Percentiles rank a stretch among this genome's conserved stretches.
These are phyloP conservation scores for Cylloceria caligata DNA, from an alignment of 2,888 invertebrate genomes.

Conservation along the genomic window DNA sequence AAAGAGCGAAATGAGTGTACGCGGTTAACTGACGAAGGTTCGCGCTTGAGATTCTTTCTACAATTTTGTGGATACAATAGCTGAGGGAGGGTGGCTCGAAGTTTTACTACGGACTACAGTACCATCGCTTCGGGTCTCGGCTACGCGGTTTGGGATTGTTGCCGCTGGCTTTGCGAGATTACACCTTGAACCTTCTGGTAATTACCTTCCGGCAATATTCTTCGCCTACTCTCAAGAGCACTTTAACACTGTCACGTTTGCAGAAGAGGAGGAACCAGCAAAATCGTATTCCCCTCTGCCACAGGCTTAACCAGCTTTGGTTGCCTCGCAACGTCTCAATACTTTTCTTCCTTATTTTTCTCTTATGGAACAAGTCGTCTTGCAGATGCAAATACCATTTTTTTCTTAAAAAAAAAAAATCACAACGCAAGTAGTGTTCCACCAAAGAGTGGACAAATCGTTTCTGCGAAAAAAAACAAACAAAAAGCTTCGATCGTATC, in stretches of 20 bases:
- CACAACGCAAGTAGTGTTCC: not conserved
- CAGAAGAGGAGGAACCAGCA: not conserved
- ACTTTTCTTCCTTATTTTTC: not conserved
- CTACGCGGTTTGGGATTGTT: constrained; percentile 23
- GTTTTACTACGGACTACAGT: constrained; percentile 10
- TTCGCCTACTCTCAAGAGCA: constrained; percentile 17
- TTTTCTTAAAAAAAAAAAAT: not conserved
- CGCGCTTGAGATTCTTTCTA: constrained; percentile 31
- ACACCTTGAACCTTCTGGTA: constrained; percentile 37
- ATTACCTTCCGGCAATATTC: constrained; percentile 39
- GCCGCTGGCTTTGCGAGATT: constrained; percentile 46
- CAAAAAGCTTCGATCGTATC: no score
- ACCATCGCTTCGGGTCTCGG: not conserved
- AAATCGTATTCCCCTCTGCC: not conserved
- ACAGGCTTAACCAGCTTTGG: constrained; percentile 6
- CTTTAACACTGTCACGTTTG: constrained; percentile 13
- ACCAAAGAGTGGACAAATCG: no score
- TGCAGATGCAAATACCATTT: not conserved
- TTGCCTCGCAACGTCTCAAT: not conserved
- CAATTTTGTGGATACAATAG: constrained; percentile 21
- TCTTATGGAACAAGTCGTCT: not conserved
- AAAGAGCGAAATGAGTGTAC: not conserved
- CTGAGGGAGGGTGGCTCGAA: constrained; percentile 23
- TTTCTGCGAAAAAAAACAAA: not conserved
- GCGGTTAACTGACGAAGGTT: not conserved